Evolutionary conservation across 2,797 vertebrate genomes (phyloP).

Genomic region (Liasis olivaceus): DNA sequence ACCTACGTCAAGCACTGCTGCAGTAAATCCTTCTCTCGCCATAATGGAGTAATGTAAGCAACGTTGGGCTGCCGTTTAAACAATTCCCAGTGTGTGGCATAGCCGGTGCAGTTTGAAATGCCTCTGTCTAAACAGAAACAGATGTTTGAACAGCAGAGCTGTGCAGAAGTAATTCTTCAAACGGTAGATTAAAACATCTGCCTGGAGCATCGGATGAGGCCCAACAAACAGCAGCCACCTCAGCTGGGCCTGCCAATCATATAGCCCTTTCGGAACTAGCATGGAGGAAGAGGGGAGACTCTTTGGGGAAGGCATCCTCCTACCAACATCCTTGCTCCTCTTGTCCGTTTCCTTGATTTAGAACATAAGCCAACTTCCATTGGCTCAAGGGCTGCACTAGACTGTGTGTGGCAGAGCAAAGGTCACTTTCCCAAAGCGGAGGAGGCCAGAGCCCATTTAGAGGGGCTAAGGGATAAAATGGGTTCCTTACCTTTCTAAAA

Average conservation of each 20-base stretch:
- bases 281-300: neutral
- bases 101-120: conserved; percentile 67
- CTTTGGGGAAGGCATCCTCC: rapidly evolving
- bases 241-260: conserved; percentile 75
- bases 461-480: neutral
- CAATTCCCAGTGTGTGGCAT: conserved; percentile 74
- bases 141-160: conserved; percentile 72
- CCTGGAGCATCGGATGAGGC: conserved; percentile 62
- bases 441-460: neutral
- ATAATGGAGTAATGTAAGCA: conserved; percentile 72
- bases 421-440: neutral
- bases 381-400: neutral
- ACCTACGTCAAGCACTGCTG: conserved; percentile 61
- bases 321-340: conserved; percentile 1
- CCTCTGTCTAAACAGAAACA: conserved; percentile 79
- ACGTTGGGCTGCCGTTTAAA: conserved; percentile 64
- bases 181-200: conserved; percentile 80
- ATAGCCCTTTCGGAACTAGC: conserved; percentile 12
- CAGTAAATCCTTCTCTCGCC: conserved; percentile 67
- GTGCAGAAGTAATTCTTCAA: conserved; percentile 73
- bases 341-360: neutral
- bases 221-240: conserved; percentile 51
- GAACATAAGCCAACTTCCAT: neutral
- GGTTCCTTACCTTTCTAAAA: neutral
- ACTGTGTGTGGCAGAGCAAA: neutral